Conservation (phyloP, 1,140 invertebrate genomes). For the Macrotrachela quadricornifera region DNA sequence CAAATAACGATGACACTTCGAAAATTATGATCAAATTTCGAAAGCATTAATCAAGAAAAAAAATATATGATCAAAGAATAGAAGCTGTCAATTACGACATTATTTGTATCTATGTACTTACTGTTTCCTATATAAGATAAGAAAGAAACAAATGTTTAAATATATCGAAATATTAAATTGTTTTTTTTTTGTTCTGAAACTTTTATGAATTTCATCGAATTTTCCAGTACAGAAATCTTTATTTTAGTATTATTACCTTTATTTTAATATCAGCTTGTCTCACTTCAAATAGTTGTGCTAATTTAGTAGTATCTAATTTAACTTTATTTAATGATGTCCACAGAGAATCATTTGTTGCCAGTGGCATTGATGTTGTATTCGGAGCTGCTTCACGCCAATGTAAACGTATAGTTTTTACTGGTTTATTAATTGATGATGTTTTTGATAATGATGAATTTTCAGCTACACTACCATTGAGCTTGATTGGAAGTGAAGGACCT, state of each 20-base stretch:
- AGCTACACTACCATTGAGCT: conserved; percentile 25
- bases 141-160: background rate
- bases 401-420: conserved; percentile 29
- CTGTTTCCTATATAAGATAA: background rate
- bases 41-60: background rate
- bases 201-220: background rate
- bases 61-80: background rate
- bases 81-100: background rate
- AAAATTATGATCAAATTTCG: background rate
- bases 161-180: background rate
- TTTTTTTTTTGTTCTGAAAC: background rate
- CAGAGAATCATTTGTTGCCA: conserved; percentile 50
- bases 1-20: too few relatives aligned
- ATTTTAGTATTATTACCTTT: conserved; percentile 36
- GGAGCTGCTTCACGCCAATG: conserved; percentile 77
- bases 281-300: conserved; percentile 91
- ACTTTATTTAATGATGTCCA: conserved; percentile 68
- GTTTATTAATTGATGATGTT: conserved; percentile 14
- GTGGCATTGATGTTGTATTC: background rate
- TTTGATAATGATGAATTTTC: conserved; percentile 26
- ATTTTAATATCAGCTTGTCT: conserved; percentile 76
- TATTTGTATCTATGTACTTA: background rate
- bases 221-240: background rate
- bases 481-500: conserved; percentile 17
- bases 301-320: conserved; percentile 62